Conservation (phyloP, 2,113 vertebrate species). For the Turdus rufiventris region DNA sequence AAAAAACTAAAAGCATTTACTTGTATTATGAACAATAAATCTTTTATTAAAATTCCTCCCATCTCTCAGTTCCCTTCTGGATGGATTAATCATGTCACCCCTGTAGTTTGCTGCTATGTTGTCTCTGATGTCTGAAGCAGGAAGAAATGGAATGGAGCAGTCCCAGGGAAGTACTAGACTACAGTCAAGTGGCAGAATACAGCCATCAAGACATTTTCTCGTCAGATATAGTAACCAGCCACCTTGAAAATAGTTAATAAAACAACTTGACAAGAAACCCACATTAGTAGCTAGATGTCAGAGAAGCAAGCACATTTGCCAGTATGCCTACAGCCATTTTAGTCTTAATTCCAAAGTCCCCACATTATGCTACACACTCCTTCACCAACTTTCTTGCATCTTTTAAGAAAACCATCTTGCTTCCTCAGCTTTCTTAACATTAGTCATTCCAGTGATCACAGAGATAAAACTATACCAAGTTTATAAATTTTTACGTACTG, state of each 20-base stretch:
- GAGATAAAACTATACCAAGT: not conserved
- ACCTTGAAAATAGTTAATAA: slow-evolving; percentile 3
- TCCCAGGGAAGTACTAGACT: not conserved
- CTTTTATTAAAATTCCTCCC: not conserved
- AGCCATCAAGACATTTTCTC: not conserved
- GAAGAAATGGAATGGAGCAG: not conserved
- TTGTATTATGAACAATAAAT: slow-evolving; percentile 11
- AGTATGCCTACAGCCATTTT: not conserved
- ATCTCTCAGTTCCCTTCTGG: not conserved
- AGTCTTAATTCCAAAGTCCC: not conserved
- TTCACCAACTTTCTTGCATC: not conserved
- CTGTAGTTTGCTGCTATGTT: not conserved
- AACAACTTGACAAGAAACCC: not conserved
- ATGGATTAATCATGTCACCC: not conserved
- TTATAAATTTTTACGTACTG: not conserved
- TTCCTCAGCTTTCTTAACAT: not conserved
- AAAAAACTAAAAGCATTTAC: not conserved
- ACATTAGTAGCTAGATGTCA: not conserved
- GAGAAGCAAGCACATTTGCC: not conserved
- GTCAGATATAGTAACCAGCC: not conserved
- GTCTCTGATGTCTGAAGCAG: not conserved
- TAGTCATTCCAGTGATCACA: not conserved
- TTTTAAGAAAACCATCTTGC: not conserved
- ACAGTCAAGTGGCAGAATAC: not conserved
- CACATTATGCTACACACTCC: not conserved